A percentile compares a stretch with the other conserved stretches of the same genome.
Evolutionary conservation across 2,888 invertebrate genomes (phyloP).

Genomic region (Aspidiotus rigidus): DNA sequence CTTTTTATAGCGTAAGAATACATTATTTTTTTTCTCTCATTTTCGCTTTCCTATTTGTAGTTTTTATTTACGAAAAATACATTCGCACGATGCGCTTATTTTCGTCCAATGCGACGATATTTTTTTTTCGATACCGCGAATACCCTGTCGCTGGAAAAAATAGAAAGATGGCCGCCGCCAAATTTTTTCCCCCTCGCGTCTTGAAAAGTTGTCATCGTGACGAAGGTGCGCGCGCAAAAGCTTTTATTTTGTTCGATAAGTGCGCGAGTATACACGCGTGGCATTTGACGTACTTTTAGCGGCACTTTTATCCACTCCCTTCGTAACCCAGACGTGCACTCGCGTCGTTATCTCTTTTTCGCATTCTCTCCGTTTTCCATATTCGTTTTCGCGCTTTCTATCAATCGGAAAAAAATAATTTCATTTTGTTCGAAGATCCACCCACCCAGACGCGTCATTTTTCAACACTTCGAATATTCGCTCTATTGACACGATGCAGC

Average conservation of each 20-base stretch:
- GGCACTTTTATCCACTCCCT: not conserved
- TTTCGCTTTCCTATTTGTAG: not conserved
- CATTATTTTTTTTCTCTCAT: not conserved
- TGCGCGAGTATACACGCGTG: too few relatives aligned
- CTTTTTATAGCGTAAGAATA: not conserved
- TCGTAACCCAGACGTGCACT: not conserved
- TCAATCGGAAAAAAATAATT: too few relatives aligned
- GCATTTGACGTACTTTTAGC: not conserved
- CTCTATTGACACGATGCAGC: too few relatives aligned
- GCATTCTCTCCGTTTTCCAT: too few relatives aligned
- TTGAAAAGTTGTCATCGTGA: not conserved
- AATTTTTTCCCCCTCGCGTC: not conserved
- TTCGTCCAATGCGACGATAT: constrained; percentile 2
- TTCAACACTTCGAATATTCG: too few relatives aligned
- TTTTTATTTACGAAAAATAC: not conserved
- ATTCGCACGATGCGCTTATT: not conserved
- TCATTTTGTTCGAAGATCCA: too few relatives aligned
- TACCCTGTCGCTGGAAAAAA: not conserved
- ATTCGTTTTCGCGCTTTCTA: too few relatives aligned
- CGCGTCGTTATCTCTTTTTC: too few relatives aligned
- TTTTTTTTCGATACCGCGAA: constrained; percentile 1
- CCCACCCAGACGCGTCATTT: too few relatives aligned
- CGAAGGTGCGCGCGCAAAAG: not conserved
- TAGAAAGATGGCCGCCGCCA: not conserved
- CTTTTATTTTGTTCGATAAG: constrained; percentile 1